Base-by-base conservation (phyloP, 2,888 invertebrate genomes). In the Ennomos erosarius region DNA sequence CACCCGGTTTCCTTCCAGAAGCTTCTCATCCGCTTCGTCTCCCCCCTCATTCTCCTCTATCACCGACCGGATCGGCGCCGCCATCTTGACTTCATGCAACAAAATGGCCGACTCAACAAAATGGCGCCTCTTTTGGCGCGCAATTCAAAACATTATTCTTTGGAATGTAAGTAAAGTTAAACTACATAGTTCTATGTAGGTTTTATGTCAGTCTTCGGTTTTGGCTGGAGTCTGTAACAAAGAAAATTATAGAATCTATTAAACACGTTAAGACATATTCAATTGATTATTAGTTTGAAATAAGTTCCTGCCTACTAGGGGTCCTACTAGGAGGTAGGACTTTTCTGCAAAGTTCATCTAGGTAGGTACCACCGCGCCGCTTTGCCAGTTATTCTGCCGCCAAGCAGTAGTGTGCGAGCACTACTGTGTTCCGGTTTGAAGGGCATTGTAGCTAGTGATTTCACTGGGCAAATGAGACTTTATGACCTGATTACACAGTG, bases 1-100 rank as follows among this genome's bases (percentile, higher is more conserved):
- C 48, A 81, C 79, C 60, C 75, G 74, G 35, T 82, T 83, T 1
- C 64, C 73, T 0, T 81, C 81, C 43, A 91, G 60, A 1, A 91
- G 73, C 61, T 86, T 88, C 74, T 88, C 87, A 8, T 82, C 83
- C 0, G 87, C 90, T 34, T 84, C 91, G 10, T 90, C 90, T 0
- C 70, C 62, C 10, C 65, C 71, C 45, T 79, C 81, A 51, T 73
- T 71, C 64, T 79, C 85, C 42, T 82, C 84, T 12, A 75, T 63
- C 47, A 74, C 74, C 61, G 74, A 71, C 55, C 71, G 80, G 59
- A 78, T 77, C 26, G 83, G 79, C 55, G 78, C 56, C 61, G 85
- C 78, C 86, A 88, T 88, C 70, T 87, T 87, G 71, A 68, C 64
- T 68, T 69, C 62, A 65, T 67, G 68, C 63, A 67, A 42, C 78